Percentiles rank a stretch among this genome's conserved stretches.
phyloP scores from a whole-genome alignment of 2,113 vertebrate genomes.

The Tragelaphus scriptus region DNA sequence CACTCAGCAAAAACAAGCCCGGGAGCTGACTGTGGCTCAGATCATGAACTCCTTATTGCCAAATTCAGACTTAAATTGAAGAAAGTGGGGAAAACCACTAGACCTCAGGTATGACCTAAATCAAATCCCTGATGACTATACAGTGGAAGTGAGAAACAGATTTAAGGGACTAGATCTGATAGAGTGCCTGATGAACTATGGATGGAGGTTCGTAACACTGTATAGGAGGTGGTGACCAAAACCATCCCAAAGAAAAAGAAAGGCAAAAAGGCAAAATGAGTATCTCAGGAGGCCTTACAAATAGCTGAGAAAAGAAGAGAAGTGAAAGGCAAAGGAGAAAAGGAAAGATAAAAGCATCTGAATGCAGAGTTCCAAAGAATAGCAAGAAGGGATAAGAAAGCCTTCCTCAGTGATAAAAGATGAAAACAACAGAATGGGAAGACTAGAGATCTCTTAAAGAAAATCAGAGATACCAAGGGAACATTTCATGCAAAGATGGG shows the following conservation, averaged over 20 bases:
- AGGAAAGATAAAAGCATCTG: background rate
- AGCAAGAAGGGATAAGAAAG: background rate
- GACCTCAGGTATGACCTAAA: background rate
- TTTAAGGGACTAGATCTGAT: background rate
- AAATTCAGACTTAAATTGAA: background rate
- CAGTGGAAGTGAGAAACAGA: background rate
- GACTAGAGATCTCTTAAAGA: background rate
- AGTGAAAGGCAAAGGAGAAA: background rate
- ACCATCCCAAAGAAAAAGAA: background rate
- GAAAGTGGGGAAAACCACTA: background rate
- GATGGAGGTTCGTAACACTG: background rate
- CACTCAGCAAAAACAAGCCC: background rate
- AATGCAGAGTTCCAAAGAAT: background rate
- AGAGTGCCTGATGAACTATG: background rate
- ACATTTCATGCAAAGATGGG: background rate
- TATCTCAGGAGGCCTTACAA: background rate
- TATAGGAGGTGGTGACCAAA: background rate
- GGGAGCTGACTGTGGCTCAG: background rate
- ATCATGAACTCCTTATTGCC: background rate
- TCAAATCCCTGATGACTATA: background rate
- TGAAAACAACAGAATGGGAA: background rate
- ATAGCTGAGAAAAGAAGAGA: background rate
- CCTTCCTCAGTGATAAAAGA: background rate
- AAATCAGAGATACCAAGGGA: background rate
- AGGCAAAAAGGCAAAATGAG: background rate